Evolutionary conservation across 2,888 invertebrate species (phyloP), one percentile per base, ranked within the genome.

Genomic region (Plebejus anna): DNA sequence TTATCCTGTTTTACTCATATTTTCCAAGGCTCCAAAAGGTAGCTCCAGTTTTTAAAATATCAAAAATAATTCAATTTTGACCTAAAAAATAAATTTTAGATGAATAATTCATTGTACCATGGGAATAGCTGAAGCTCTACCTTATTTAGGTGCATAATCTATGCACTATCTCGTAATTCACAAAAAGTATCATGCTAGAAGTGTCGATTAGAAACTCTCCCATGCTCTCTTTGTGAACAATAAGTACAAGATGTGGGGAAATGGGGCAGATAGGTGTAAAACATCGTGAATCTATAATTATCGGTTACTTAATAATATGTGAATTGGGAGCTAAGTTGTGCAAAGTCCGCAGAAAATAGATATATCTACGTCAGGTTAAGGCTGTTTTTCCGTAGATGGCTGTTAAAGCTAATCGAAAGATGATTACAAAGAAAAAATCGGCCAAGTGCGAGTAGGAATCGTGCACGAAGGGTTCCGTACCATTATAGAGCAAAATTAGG

Each of bases 201-300:
- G 36, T 32, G 38, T 59, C 75, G 42, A 47, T 70, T 70, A 71
- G 70, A 76, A 76, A 76, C n/a, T 36, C 66, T 76, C 76, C 55
- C 76, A 76, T 36, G 70, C 70, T 76, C 70, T 76, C 76, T 71
- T 75, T 55, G 70, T 38, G 13, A 76, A 76, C 76, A 76, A 70
- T 70, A 42, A 38, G 51, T 55, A 22, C 70, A 70, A 70, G 51
- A 72, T 51, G 28, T 72, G 47, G 51, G 72, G 5, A 47, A 72
- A 47, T n/a, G n/a, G 47, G 28, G 36, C 47, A 71, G 38, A 71
- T 32, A 66, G 32, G 66, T 32, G 32, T 4, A 66, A 11, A 66
- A 66, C 32, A 66, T 5, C 16, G 66, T 32, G 16, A 32, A 66
- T 66, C 66, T 32, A 66, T 66, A 66, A 66, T 66, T 32, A 2